Evolutionary conservation across 2,888 invertebrate genomes (phyloP).

Genomic region (Hypercompe scribonia): DNA sequence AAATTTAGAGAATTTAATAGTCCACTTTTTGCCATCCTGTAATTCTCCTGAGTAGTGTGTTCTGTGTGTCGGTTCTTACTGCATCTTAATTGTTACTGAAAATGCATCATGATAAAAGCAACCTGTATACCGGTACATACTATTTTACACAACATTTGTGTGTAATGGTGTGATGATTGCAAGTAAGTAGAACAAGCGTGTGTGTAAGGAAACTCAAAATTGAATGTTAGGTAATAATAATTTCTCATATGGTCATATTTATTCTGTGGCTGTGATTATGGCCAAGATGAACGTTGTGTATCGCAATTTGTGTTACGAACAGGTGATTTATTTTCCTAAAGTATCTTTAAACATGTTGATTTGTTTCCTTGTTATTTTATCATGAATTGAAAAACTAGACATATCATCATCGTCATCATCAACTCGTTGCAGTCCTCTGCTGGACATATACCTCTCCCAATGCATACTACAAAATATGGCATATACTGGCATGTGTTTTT

Average conservation of each 20-base stretch:
- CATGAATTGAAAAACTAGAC: background rate
- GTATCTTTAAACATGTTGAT: constrained; percentile 14
- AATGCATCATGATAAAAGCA: background rate
- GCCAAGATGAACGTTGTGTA: constrained; percentile 21
- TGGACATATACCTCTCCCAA: too few species aligned
- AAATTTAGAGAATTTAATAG: too few species aligned
- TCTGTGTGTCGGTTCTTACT: background rate
- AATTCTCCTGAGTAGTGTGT: too few species aligned
- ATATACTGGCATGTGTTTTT: too few species aligned
- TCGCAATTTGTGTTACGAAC: constrained; percentile 29
- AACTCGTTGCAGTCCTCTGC: too few species aligned
- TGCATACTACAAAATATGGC: too few species aligned
- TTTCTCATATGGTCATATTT: constrained; percentile 25
- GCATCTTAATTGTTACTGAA: background rate
- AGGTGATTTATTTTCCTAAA: constrained; percentile 21
- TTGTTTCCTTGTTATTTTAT: background rate
- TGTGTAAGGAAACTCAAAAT: constrained; percentile 48
- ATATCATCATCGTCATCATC: too few species aligned
- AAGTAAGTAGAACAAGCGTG: constrained; percentile 38
- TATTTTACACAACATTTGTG: constrained; percentile 21
- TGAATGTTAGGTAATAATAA: constrained; percentile 52
- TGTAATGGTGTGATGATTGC: constrained; percentile 51
- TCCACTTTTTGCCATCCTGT: too few species aligned
- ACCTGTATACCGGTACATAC: background rate
- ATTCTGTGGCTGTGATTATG: constrained; percentile 20